Percentiles rank a stretch among this genome's conserved stretches.
Evolutionary conservation across 1,140 invertebrate genomes (phyloP).

Genomic region (Drosophila albomicans): DNA sequence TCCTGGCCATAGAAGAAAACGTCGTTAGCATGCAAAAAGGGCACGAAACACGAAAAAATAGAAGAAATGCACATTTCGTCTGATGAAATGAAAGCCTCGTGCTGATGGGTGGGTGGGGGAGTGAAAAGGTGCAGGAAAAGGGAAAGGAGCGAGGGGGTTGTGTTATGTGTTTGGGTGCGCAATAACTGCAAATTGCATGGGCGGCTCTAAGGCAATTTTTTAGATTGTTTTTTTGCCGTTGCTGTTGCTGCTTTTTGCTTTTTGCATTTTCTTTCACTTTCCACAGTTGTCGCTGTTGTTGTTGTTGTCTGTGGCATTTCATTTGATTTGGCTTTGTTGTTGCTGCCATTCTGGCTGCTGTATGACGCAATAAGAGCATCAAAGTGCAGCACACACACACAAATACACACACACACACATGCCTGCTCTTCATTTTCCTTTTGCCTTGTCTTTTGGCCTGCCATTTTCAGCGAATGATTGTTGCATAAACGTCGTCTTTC

Average conservation of each 20-base stretch:
- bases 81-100: slow-evolving; percentile 78
- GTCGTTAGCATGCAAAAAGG: slow-evolving; percentile 64
- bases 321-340: slow-evolving; percentile 75
- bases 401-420: slow-evolving; percentile 40
- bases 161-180: slow-evolving; percentile 52
- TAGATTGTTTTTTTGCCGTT: slow-evolving; percentile 19
- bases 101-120: slow-evolving; percentile 38
- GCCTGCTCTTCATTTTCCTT: slow-evolving; percentile 62
- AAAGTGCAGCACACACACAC: slow-evolving; percentile 65
- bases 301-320: slow-evolving; percentile 70
- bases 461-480: slow-evolving; percentile 79
- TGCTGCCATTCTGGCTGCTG: slow-evolving; percentile 11
- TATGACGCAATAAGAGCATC: slow-evolving; percentile 77
- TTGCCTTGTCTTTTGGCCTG: slow-evolving; percentile 52
- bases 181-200: slow-evolving; percentile 82
- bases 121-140: neutral
- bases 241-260: neutral
- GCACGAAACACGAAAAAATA: slow-evolving; percentile 18
- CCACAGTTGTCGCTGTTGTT: slow-evolving; percentile 47
- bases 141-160: neutral
- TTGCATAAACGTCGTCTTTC: slow-evolving; percentile 81
- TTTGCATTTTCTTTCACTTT: neutral
- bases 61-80: slow-evolving; percentile 66
- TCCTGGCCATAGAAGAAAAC: slow-evolving; percentile 36
- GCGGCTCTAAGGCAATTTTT: slow-evolving; percentile 77